Conservation (phyloP, 2,888 invertebrate genomes). For the Acleris emargana region DNA sequence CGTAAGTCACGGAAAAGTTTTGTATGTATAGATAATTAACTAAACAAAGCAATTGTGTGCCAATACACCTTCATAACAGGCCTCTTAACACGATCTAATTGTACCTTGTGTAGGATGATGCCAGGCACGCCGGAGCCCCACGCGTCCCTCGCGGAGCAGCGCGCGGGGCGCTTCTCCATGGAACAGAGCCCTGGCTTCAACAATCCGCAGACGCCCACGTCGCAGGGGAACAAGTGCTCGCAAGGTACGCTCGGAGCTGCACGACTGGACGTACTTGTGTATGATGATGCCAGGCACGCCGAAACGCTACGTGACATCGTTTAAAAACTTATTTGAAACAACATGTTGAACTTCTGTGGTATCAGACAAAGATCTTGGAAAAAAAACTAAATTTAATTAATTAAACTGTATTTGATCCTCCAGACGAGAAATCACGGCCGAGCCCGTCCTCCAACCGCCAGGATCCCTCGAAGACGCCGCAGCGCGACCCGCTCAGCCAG, state of each 20-base stretch:
- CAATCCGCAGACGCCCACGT: conserved; percentile 80
- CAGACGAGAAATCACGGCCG: conserved; percentile 80
- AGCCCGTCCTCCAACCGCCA: conserved; percentile 78
- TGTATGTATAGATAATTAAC: no score
- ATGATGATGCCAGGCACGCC: conserved; percentile 83
- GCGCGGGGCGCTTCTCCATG: conserved; percentile 75
- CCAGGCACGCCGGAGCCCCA: conserved; percentile 79
- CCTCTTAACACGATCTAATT: not conserved
- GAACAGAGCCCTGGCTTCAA: conserved; percentile 81
- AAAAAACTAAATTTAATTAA: not conserved
- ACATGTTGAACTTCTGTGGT: no score
- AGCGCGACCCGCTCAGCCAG: conserved; percentile 66
- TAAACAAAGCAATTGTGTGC: not conserved
- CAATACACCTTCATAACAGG: not conserved
- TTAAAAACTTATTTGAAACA: no score
- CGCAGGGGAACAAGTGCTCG: conserved; percentile 61
- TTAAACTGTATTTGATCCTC: not conserved
- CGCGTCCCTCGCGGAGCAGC: conserved; percentile 70
- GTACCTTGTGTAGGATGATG: conserved; percentile 67
- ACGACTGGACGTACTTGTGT: not conserved
- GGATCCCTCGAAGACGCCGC: conserved; percentile 74
- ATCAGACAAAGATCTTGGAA: no score
- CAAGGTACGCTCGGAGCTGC: conserved; percentile 50
- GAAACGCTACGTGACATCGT: conserved; percentile 66
- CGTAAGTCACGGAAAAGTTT: no score